A percentile compares a stretch with the other conserved stretches of the same genome.
These are phyloP conservation scores for Dasyornis broadbenti DNA, from an alignment of 2,113 vertebrate genomes.

Conservation along the genomic window DNA sequence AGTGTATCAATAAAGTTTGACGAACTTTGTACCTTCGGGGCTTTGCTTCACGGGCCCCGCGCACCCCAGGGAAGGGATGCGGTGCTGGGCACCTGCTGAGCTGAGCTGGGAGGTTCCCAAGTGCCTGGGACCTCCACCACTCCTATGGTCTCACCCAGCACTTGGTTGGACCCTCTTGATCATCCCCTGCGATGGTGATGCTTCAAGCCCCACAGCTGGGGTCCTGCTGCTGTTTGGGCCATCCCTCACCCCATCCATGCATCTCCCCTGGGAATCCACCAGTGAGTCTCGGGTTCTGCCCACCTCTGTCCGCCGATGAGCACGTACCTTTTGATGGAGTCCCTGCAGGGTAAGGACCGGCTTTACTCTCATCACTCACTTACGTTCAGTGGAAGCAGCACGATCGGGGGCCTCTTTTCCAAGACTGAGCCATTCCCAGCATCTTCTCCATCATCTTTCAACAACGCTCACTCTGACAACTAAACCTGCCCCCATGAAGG, in stretches of 20 bases:
- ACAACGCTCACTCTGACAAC: background rate
- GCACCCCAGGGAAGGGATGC: background rate
- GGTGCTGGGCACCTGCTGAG: background rate
- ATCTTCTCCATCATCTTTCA: background rate
- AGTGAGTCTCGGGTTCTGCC: background rate
- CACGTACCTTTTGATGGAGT: background rate
- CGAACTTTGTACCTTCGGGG: constrained; percentile 81
- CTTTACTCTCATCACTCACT: constrained; percentile 12
- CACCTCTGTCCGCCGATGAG: background rate
- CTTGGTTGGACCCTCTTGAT: background rate
- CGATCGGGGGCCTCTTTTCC: background rate
- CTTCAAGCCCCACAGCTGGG: rapidly evolving
- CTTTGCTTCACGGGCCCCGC: constrained; percentile 28
- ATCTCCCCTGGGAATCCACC: background rate
- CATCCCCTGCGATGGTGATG: rapidly evolving
- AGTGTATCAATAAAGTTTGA: constrained; percentile 87
- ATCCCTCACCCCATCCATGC: background rate
- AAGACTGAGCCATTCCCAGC: background rate
- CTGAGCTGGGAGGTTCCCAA: background rate
- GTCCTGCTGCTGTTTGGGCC: rapidly evolving
- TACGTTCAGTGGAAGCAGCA: background rate
- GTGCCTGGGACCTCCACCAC: rapidly evolving
- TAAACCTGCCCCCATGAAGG: background rate
- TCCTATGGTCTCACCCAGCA: background rate
- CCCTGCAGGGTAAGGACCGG: constrained; percentile 32